phyloP scores from a whole-genome alignment of 2,113 vertebrate genomes.

The Brachirus orientalis region DNA sequence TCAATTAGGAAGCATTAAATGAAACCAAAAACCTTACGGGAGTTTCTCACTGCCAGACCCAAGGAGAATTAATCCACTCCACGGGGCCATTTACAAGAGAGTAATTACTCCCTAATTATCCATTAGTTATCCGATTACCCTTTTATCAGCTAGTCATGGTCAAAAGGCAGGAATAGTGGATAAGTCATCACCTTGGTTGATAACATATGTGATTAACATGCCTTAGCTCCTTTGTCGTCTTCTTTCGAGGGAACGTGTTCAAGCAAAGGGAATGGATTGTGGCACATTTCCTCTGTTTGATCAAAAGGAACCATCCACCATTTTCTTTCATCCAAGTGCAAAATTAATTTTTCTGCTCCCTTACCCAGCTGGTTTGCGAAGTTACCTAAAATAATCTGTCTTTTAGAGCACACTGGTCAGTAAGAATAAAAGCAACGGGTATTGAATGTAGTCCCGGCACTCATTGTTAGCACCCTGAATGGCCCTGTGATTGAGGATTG shows the following conservation, averaged over 20 bases:
- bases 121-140: slow-evolving; percentile 85
- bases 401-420: not conserved
- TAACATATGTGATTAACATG: slow-evolving; percentile 75
- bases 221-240: slow-evolving; percentile 19
- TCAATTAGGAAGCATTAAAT: slow-evolving; percentile 82
- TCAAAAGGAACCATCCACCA: slow-evolving; percentile 36
- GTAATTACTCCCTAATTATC: slow-evolving; percentile 85
- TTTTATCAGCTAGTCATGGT: slow-evolving; percentile 84
- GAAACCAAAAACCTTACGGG: slow-evolving; percentile 77
- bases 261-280: slow-evolving; percentile 53
- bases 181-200: slow-evolving; percentile 79
- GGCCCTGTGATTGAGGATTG: slow-evolving; percentile 55
- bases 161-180: slow-evolving; percentile 76
- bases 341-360: slow-evolving; percentile 30
- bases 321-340: too few species aligned
- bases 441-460: not conserved
- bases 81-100: slow-evolving; percentile 76
- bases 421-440: slow-evolving; percentile 11
- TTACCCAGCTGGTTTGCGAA: slow-evolving; percentile 8
- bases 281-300: slow-evolving; percentile 56
- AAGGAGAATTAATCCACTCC: slow-evolving; percentile 79
- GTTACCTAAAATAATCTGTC: not conserved
- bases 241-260: slow-evolving; percentile 31
- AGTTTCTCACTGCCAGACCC: slow-evolving; percentile 73
- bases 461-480: slow-evolving; percentile 55